phyloP scores from a whole-genome alignment of 2,797 vertebrate species.

The Kryptopterus vitreolus region DNA sequence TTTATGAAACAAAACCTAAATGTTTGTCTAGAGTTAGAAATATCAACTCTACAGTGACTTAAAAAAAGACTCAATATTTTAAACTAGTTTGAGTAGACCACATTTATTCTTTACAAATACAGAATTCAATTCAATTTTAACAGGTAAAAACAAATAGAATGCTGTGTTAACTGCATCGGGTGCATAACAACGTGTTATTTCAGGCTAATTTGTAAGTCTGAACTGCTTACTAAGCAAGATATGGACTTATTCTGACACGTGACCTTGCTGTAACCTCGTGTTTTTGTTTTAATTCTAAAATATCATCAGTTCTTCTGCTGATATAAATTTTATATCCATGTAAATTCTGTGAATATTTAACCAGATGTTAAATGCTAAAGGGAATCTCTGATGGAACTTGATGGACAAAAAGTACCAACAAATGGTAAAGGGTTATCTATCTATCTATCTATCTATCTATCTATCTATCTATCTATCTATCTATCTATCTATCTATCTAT shows the following conservation, averaged over 20 bases:
- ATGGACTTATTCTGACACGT: background rate
- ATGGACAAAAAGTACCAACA: no score
- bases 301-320: background rate
- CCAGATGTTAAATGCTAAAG: background rate
- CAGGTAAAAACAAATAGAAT: conserved; percentile 2
- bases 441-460: no score
- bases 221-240: background rate
- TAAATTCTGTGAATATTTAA: background rate
- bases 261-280: background rate
- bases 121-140: background rate
- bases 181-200: background rate
- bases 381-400: background rate
- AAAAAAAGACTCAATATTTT: background rate
- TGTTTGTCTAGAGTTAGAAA: background rate
- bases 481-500: no score
- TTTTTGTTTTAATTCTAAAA: background rate
- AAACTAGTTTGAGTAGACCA: background rate
- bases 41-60: background rate
- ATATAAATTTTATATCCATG: background rate
- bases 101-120: background rate
- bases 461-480: no score
- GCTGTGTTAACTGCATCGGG: background rate
- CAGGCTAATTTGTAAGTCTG: background rate
- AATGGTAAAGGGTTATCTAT: no score
- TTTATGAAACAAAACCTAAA: background rate